Evolutionary conservation across 2,888 invertebrate species (phyloP), one percentile per base, ranked within the genome.

Genomic region (Aporophyla nigra): DNA sequence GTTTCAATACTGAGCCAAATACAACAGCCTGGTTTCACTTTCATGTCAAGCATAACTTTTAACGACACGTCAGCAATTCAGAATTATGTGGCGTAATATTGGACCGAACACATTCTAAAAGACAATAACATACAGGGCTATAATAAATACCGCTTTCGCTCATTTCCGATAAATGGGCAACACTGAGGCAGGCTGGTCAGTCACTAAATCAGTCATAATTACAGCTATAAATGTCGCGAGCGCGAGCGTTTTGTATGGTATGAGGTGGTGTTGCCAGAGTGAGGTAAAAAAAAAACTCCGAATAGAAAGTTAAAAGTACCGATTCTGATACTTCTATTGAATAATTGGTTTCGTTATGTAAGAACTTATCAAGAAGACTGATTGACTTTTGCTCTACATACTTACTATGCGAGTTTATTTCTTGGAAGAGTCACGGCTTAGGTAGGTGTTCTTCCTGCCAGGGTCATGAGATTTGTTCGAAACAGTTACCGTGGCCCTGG

Each of bases 131-230:
- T 21, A 74, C 78, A 83, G 63, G 63, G 27, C 54, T 33, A 53
- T 53, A 81, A 84, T 86, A 86, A 86, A 86, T 84, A 85, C 46
- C 56, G 74, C 40, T 69, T 81, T 86, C 74, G 66, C 72, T 86
- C 62, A 85, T 83, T 84, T 80, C 75, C 86, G 79, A 86, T 86
- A 78, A 82, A 88, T 69, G 82, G 80, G 76, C 76, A 84, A 70
- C 77, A 82, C 83, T 78, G 68, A 80, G 76, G 80, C 87, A 86
- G 77, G 78, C 73, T 74, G 84, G 80, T 70, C 78, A 85, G 81
- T 84, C 87, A 80, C 83, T 91, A 91, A 91, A 91, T 91, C 90
- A 90, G 88, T 88, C 83, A 88, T 91, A 90, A 91, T 91, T 91
- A 88, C 90, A 67, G 76, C 86, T 83, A 90, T 91, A 91, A 90